These are phyloP conservation scores for Andrena flavipes DNA, from an alignment of 2,888 invertebrate genomes.

Conservation along the genomic window DNA sequence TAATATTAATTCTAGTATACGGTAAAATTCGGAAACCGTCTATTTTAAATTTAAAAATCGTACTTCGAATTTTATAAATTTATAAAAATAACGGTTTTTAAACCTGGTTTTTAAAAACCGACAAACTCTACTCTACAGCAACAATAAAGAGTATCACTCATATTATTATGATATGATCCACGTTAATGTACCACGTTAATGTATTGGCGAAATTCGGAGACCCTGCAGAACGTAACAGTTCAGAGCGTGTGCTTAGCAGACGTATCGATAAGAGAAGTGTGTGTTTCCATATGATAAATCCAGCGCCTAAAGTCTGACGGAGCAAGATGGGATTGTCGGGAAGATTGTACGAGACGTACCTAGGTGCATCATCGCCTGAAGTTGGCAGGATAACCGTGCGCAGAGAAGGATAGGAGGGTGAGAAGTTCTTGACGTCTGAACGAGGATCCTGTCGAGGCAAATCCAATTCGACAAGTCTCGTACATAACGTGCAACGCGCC, in stretches of 20 bases:
- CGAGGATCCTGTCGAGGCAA: slow-evolving; percentile 55
- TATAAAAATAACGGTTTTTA: no score
- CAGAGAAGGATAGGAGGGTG: not conserved
- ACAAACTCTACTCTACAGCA: not conserved
- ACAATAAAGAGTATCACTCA: not conserved
- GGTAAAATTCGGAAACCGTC: no score
- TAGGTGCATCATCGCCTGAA: slow-evolving; percentile 55
- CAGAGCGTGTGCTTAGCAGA: not conserved
- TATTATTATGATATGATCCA: not conserved
- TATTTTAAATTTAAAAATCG: no score
- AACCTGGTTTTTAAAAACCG: not conserved
- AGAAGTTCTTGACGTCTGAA: slow-evolving; percentile 59
- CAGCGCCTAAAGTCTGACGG: slow-evolving; percentile 36
- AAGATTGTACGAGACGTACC: slow-evolving; percentile 38
- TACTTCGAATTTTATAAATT: no score
- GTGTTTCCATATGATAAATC: slow-evolving; percentile 48
- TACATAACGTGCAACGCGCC: slow-evolving; percentile 43
- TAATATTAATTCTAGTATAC: no score
- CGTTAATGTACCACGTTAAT: not conserved
- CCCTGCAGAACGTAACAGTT: not conserved
- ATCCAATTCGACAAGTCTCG: slow-evolving; percentile 61
- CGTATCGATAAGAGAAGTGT: slow-evolving; percentile 38
- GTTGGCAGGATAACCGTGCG: slow-evolving; percentile 58
- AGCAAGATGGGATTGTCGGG: slow-evolving; percentile 27
- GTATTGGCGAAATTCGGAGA: not conserved